A percentile compares a stretch with the other conserved stretches of the same genome.
These are phyloP conservation scores for Gambusia yucatana DNA, from an alignment of 2,797 vertebrate genomes.

Conservation along the genomic window DNA sequence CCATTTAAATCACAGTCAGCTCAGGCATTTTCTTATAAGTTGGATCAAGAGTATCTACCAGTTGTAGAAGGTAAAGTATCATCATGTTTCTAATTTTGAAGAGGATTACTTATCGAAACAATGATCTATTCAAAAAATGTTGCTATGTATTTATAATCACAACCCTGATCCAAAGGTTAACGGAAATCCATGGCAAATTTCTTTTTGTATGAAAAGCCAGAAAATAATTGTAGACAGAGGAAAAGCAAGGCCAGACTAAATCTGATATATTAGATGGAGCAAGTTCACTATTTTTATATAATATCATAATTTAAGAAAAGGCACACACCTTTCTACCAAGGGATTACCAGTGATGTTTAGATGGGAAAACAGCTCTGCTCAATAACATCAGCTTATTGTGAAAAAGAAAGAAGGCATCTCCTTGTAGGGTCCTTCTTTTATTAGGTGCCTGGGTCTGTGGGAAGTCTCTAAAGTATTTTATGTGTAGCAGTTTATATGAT, in stretches of 20 bases:
- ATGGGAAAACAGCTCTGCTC: constrained; percentile 26
- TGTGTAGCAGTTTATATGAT: constrained; percentile 17
- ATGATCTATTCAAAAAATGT: constrained; percentile 50
- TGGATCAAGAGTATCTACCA: background rate
- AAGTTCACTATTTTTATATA: background rate
- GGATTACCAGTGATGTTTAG: constrained; percentile 9
- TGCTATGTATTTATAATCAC: constrained; percentile 64
- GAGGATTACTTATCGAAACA: constrained; percentile 58
- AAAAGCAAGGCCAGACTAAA: constrained; percentile 47
- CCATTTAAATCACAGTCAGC: background rate
- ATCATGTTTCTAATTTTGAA: constrained; percentile 44
- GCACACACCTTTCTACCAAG: constrained; percentile 1
- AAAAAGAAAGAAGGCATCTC: background rate
- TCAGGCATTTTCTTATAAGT: background rate
- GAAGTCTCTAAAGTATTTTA: constrained; percentile 23
- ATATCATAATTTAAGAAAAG: background rate
- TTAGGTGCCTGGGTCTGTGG: background rate
- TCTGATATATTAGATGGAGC: constrained; percentile 55
- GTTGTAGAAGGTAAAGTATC: background rate
- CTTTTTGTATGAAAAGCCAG: constrained; percentile 60
- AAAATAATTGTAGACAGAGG: constrained; percentile 73
- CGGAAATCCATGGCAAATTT: constrained; percentile 60
- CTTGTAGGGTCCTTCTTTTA: background rate
- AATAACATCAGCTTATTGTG: constrained; percentile 14
- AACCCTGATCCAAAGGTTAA: constrained; percentile 50